A percentile compares a stretch with the other conserved stretches of the same genome.
Evolutionary conservation across 1,140 invertebrate genomes (phyloP).

Genomic region (Samia ricini): DNA sequence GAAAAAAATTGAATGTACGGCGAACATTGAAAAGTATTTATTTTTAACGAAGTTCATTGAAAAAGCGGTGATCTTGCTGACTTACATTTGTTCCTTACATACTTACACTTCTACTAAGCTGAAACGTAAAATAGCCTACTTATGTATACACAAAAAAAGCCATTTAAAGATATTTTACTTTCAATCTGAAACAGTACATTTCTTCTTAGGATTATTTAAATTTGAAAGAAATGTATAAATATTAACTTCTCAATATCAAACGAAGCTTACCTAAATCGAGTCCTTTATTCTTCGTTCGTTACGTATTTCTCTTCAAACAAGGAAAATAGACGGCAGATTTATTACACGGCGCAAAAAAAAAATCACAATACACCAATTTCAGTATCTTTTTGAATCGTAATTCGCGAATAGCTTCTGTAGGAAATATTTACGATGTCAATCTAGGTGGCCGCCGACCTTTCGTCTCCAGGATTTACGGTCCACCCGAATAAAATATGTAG

Average conservation of each 20-base stretch:
- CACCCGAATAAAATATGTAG: conserved; percentile 65
- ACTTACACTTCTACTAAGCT: no score
- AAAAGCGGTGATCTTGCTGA: no score
- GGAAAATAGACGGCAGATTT: not conserved
- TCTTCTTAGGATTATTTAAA: not conserved
- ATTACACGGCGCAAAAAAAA: conserved; percentile 3
- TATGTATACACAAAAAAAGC: no score
- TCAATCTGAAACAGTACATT: no score
- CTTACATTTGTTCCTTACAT: no score
- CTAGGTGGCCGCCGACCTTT: conserved; percentile 37
- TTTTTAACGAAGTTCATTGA: no score
- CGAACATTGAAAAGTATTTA: no score
- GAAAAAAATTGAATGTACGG: no score
- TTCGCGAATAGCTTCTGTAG: conserved; percentile 10
- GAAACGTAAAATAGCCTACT: no score
- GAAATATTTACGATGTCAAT: conserved; percentile 62
- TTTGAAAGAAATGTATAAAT: not conserved
- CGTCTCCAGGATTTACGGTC: conserved; percentile 56
- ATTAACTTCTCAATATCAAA: conserved; percentile 1
- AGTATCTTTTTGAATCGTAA: conserved; percentile 13
- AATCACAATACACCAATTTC: conserved; percentile 12
- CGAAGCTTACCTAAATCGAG: not conserved
- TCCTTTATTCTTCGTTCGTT: conserved; percentile 1
- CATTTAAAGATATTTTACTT: no score
- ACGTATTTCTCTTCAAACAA: not conserved